Evolutionary conservation across 2,113 vertebrate species (phyloP).

Genomic region (Etia nguti): DNA sequence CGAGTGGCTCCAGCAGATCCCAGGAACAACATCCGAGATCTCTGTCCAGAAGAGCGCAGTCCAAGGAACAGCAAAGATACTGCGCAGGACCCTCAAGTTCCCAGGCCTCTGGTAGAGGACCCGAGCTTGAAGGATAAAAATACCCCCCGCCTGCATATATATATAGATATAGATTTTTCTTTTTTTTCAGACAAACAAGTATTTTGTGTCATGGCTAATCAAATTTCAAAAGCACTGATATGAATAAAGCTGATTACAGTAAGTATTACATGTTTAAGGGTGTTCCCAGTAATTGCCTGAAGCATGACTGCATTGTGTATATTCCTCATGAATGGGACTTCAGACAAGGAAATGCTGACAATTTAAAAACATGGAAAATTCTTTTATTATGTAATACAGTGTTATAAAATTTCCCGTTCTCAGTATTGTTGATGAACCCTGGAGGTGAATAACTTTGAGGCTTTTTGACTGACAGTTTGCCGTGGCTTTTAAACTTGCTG

Average conservation of each 20-base stretch:
- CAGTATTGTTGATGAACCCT: not conserved
- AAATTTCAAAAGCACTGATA: not conserved
- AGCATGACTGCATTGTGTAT: not conserved
- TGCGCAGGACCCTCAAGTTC: not conserved
- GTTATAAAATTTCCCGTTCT: not conserved
- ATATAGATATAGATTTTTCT: not conserved
- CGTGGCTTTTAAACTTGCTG: not conserved
- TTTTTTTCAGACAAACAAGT: not conserved
- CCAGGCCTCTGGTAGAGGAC: not conserved
- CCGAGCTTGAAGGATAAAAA: not conserved
- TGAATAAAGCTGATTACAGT: not conserved
- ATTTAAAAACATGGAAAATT: not conserved
- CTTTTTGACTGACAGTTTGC: not conserved
- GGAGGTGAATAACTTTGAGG: not conserved
- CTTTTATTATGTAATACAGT: not conserved
- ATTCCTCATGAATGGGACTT: not conserved
- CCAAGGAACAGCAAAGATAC: not conserved
- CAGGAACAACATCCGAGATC: not conserved
- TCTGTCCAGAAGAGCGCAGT: not conserved
- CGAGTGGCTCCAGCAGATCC: not conserved
- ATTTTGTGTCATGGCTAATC: not conserved
- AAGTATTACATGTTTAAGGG: not conserved
- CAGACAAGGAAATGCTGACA: not conserved
- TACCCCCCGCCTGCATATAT: not conserved
- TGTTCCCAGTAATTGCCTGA: not conserved